phyloP scores from a whole-genome alignment of 2,888 invertebrate species.

The Mythimna vitellina region DNA sequence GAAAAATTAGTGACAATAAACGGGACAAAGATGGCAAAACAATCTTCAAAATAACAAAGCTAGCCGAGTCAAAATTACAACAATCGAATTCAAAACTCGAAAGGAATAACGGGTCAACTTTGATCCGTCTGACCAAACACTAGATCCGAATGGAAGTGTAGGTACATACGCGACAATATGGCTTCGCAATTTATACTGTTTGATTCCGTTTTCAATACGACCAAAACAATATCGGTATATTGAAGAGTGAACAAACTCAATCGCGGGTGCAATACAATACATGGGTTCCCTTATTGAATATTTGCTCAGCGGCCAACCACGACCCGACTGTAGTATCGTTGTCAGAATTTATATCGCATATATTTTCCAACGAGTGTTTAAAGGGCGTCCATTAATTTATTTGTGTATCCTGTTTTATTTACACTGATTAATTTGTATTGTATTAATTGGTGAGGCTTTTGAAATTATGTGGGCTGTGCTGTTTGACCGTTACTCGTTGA shows the following conservation, averaged over 20 bases:
- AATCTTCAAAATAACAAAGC: not conserved
- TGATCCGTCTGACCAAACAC: slow-evolving; percentile 45
- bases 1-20: too few relatives aligned
- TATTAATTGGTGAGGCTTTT: slow-evolving; percentile 27
- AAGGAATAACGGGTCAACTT: slow-evolving; percentile 16
- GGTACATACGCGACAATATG: slow-evolving; percentile 53
- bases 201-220: slow-evolving; percentile 77
- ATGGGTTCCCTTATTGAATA: slow-evolving; percentile 82
- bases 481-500: not conserved
- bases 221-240: slow-evolving; percentile 84
- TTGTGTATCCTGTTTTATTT: slow-evolving; percentile 38
- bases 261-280: slow-evolving; percentile 79
- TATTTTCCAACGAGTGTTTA: slow-evolving; percentile 52
- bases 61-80: not conserved
- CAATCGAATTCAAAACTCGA: slow-evolving; percentile 1
- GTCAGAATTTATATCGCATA: slow-evolving; percentile 63
- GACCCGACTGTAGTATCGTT: slow-evolving; percentile 58
- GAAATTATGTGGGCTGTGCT: slow-evolving; percentile 3
- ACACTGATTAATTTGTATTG: slow-evolving; percentile 45
- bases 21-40: too few relatives aligned
- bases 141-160: slow-evolving; percentile 26
- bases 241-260: slow-evolving; percentile 83
- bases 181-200: slow-evolving; percentile 63
- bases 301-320: slow-evolving; percentile 75
- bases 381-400: slow-evolving; percentile 53